Evolutionary conservation across 1,140 invertebrate genomes (phyloP).

Genomic region (Ips typographus): DNA sequence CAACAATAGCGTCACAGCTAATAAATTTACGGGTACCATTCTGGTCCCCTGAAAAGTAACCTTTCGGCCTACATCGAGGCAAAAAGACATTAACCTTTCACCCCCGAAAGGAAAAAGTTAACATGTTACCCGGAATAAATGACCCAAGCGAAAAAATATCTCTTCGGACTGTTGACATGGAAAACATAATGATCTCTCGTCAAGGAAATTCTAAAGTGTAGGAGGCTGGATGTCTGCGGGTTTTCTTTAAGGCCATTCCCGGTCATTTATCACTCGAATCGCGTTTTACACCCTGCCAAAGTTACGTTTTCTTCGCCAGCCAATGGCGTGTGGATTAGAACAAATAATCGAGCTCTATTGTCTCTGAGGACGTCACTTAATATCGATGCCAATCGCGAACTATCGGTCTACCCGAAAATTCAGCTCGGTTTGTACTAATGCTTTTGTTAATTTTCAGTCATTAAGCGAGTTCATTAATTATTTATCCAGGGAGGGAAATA

Average conservation of each 20-base stretch:
- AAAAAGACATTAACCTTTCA: neutral
- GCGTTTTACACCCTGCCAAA: conserved; percentile 24
- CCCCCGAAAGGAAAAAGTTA: conserved; percentile 4
- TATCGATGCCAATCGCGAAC: neutral
- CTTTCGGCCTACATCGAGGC: neutral
- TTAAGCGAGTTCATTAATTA: too few species aligned
- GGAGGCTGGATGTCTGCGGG: conserved; percentile 24
- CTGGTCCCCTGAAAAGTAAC: neutral
- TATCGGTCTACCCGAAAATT: neutral
- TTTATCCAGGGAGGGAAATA: too few species aligned
- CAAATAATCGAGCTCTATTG: neutral
- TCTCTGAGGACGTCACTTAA: neutral
- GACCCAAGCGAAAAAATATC: conserved; percentile 32
- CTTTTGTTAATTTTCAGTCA: too few species aligned
- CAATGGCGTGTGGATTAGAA: neutral
- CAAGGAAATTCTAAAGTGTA: conserved; percentile 29
- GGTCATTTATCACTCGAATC: conserved; percentile 31
- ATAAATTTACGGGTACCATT: too few species aligned
- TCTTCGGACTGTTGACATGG: conserved; percentile 29
- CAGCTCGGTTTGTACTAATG: neutral
- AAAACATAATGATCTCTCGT: conserved; percentile 35
- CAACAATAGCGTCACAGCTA: too few species aligned
- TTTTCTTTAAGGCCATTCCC: conserved; percentile 21
- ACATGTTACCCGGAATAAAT: conserved; percentile 31
- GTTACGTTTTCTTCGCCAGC: neutral